Evolutionary conservation across 2,888 invertebrate species (phyloP), one percentile per base, ranked within the genome.

Genomic region (Xestia rhomboidea): DNA sequence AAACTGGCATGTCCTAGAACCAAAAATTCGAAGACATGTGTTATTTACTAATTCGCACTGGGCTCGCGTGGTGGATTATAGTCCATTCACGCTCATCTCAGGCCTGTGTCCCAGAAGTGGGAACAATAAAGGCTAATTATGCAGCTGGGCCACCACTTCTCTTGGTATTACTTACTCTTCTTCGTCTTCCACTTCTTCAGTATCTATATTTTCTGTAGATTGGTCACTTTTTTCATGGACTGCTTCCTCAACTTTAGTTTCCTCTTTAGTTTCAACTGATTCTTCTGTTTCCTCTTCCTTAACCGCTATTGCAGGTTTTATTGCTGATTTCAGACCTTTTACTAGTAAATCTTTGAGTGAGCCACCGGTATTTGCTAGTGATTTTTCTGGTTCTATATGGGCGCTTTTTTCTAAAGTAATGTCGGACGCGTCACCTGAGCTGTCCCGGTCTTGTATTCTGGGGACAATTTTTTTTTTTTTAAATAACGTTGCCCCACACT

Each of bases 81-180:
- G 38, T 0, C 38, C 38, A 8, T 38, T 38, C 38, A 8, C 38
- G 3, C 7, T 8, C 5, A 38, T 38, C 7, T 7, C 7, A 8
- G 8, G 1, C 11, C 41, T 41, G 41, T 11, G 10, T 41, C 41
- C 11, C 41, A 41, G 41, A 10, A 41, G 41, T 41, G 41, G 41
- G 1, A 41, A 41, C 2, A 41, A 10, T 41, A 41, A 10, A 5
- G 41, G 8, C 41, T 41, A 10, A 41, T 41, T 41, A 41, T 41
- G 41, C 24, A 51, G 24, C 24, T 54, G 11, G n/a, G n/a, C 54
- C 54, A 13, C 13, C 27, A n/a, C 6, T 11, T 54, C 57, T n/a
- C 27, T 27, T 57, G 24, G 13, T 64, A n/a, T 18, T 64, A 64
- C 64, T 64, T 64, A 64, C 64, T 41, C 18, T 41, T 64, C 41